Percentiles rank a stretch among this genome's conserved stretches.
Conservation (phyloP, 2,797 vertebrate genomes). For the Nannoperca australis region DNA sequence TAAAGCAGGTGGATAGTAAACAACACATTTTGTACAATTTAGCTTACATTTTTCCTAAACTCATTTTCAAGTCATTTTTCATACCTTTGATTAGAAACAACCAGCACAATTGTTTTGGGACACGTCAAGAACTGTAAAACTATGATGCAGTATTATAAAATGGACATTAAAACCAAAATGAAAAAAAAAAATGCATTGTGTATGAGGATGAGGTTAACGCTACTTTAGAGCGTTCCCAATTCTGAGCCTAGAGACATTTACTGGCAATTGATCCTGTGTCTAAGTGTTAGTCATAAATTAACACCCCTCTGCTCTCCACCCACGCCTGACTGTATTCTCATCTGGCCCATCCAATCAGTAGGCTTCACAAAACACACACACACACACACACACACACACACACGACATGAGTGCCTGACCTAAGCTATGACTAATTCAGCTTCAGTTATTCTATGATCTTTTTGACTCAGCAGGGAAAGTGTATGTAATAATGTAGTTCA, state of each 20-base stretch:
- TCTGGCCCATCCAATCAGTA: constrained; percentile 67
- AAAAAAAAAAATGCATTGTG: constrained; percentile 15
- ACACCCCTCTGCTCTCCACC: constrained; percentile 66
- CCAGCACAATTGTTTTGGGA: constrained; percentile 2
- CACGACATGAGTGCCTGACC: constrained; percentile 27
- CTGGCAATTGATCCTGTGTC: constrained; percentile 81
- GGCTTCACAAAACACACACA: constrained; percentile 12
- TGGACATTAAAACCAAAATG: constrained; percentile 5
- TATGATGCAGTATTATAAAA: constrained; percentile 2
- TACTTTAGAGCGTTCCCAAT: constrained; percentile 65
- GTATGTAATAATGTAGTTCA: constrained; percentile 46
- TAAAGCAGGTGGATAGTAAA: neutral
- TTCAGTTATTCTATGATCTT: constrained; percentile 46
- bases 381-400: constrained; percentile 25
- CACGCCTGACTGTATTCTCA: constrained; percentile 63
- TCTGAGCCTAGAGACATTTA: constrained; percentile 75
- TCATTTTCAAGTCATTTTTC: neutral
- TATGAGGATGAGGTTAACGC: constrained; percentile 20
- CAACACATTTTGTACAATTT: constrained; percentile 2
- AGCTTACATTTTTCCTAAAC: constrained; percentile 1
- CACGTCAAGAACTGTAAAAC: neutral
- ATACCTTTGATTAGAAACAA: constrained; percentile 2
- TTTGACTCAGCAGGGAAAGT: constrained; percentile 65
- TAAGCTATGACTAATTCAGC: constrained; percentile 57
- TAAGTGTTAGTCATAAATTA: constrained; percentile 86